Evolutionary conservation across 2,888 invertebrate genomes (phyloP).

Genomic region (Ditylenchus weischeri): DNA sequence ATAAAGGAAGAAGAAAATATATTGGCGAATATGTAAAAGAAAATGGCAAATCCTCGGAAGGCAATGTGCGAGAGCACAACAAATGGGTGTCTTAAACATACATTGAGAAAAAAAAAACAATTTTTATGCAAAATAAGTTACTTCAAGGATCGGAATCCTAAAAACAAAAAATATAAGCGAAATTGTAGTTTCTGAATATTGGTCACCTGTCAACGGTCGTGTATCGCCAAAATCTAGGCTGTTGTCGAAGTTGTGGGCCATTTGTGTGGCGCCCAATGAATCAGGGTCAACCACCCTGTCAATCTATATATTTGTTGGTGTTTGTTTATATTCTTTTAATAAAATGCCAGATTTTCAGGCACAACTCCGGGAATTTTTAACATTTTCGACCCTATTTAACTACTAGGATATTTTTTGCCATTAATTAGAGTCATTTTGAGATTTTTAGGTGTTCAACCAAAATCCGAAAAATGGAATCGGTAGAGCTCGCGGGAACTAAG

Average conservation of each 20-base stretch:
- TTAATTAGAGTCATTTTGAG: too few species aligned
- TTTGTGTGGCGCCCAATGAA: neutral
- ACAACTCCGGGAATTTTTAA: too few species aligned
- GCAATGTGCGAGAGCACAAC: constrained; percentile 63
- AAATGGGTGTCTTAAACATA: constrained; percentile 44
- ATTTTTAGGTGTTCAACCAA: too few species aligned
- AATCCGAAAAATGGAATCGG: too few species aligned
- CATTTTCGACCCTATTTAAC: too few species aligned
- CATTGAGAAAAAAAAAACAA: neutral
- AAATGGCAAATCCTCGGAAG: constrained; percentile 74
- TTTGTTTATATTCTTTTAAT: too few species aligned
- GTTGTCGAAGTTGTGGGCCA: constrained; percentile 38
- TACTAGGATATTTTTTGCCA: too few species aligned
- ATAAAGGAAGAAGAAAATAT: constrained; percentile 88
- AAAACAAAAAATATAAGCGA: neutral
- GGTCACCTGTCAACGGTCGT: constrained; percentile 16
- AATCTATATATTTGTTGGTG: too few species aligned
- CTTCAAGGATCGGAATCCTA: neutral
- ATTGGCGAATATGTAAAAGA: constrained; percentile 84
- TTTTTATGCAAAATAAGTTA: too few species aligned
- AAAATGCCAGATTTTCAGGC: too few species aligned
- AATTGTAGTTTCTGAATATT: neutral
- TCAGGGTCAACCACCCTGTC: too few species aligned
- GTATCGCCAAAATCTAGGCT: constrained; percentile 35
- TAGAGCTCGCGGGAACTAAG: too few species aligned